Evolutionary conservation across 2,888 invertebrate genomes (phyloP).

Genomic region (Eupithecia centaureata): DNA sequence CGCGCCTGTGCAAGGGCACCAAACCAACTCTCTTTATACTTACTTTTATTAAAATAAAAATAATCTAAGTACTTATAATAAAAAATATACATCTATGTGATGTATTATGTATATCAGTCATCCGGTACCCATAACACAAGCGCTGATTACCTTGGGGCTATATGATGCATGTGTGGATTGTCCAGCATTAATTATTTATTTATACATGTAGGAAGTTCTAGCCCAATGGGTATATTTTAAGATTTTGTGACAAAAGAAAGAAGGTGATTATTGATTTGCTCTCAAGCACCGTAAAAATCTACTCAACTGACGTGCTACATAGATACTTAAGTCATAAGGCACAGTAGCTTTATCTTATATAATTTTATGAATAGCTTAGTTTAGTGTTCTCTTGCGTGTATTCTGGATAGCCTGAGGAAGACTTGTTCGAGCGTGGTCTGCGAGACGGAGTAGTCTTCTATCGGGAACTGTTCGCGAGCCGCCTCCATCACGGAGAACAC

Average conservation of each 20-base stretch:
- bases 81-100: too few relatives aligned
- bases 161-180: too few relatives aligned
- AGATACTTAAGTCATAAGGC: not conserved
- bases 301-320: not conserved
- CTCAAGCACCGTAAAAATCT: not conserved
- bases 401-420: constrained; percentile 85
- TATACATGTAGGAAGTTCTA: too few relatives aligned
- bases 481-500: constrained; percentile 88
- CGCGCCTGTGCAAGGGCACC: not conserved
- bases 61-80: too few relatives aligned
- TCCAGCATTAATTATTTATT: too few relatives aligned
- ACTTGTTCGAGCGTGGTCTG: constrained; percentile 93
- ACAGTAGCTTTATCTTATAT: not conserved
- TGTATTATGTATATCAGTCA: too few relatives aligned
- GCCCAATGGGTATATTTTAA: not conserved
- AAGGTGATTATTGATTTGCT: not conserved
- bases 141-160: too few relatives aligned
- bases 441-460: constrained; percentile 91
- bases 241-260: not conserved
- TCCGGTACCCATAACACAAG: too few relatives aligned
- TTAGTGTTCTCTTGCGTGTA: constrained; percentile 47
- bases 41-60: too few relatives aligned
- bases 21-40: not conserved
- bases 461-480: constrained; percentile 80
- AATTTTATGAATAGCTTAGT: not conserved